Conservation (phyloP, 1,140 invertebrate species). For the Pemphigus obesinymphae region DNA sequence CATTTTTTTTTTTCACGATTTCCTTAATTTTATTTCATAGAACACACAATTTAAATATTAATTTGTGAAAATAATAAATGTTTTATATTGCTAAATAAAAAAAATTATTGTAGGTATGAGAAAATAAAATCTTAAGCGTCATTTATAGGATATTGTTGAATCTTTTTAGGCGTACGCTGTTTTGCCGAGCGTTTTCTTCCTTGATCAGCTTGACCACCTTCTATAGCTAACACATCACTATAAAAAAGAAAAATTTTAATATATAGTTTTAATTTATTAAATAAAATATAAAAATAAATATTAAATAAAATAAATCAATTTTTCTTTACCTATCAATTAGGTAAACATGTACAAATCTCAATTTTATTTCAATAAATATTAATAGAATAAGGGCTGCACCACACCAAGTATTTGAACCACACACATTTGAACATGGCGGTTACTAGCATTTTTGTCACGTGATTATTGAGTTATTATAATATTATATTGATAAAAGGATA, state of each 20-base stretch:
- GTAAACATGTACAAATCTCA: no score
- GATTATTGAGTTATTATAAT: no score
- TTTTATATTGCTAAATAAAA: background rate
- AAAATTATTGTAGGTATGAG: background rate
- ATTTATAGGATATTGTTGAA: background rate
- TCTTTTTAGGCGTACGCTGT: conserved; percentile 1
- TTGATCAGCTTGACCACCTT: background rate
- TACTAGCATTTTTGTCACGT: no score
- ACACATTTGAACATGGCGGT: no score
- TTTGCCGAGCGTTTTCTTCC: conserved; percentile 10
- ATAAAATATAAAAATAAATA: no score
- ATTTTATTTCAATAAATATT: no score
- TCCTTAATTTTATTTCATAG: background rate
- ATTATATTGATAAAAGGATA: no score
- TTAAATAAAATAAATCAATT: no score
- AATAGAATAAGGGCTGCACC: no score
- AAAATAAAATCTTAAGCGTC: background rate
- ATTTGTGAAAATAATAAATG: background rate
- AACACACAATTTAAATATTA: background rate
- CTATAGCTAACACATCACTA: conserved; percentile 2
- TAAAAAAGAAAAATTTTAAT: background rate
- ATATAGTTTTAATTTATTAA: background rate
- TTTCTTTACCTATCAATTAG: no score
- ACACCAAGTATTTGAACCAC: no score
- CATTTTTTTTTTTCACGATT: background rate